Conservation (phyloP, 2,113 vertebrate species). For the Urocolius indicus region DNA sequence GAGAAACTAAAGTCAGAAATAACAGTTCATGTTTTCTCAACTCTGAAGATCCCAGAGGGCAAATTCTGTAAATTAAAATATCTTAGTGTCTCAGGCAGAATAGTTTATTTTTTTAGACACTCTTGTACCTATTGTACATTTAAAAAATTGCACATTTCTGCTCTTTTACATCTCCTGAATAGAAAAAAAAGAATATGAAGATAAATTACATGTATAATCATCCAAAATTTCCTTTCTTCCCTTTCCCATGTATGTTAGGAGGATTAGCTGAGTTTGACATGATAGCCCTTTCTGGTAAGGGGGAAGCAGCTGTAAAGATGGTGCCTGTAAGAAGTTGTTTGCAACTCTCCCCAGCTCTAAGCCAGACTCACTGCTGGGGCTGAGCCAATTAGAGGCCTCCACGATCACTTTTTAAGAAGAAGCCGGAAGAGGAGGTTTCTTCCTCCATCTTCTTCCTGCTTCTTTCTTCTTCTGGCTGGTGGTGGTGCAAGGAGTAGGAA, state of each 20-base stretch:
- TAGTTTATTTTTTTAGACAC: not conserved
- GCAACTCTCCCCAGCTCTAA: too few relatives aligned
- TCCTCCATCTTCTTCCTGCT: too few relatives aligned
- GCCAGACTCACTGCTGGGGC: too few relatives aligned
- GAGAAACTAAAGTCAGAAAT: not conserved
- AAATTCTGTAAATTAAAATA: not conserved
- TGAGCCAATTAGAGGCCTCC: too few relatives aligned
- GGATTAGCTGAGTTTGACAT: too few relatives aligned
- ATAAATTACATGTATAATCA: not conserved
- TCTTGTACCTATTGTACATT: not conserved
- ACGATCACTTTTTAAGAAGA: too few relatives aligned
- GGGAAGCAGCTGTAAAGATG: too few relatives aligned
- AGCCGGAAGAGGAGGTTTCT: too few relatives aligned
- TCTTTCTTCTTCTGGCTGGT: too few relatives aligned
- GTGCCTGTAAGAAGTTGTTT: too few relatives aligned
- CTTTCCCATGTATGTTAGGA: not conserved
- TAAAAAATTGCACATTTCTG: not conserved
- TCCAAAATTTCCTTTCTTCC: not conserved
- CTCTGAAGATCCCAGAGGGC: not conserved
- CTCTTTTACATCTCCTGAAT: not conserved
- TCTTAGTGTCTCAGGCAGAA: not conserved
- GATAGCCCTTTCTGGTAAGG: too few relatives aligned
- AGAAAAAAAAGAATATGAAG: not conserved
- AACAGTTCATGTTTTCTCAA: not conserved
- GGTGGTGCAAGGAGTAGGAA: too few relatives aligned